phyloP scores from a whole-genome alignment of 92 coral and sea anemone genomes.

The Paramuricea clavata region DNA sequence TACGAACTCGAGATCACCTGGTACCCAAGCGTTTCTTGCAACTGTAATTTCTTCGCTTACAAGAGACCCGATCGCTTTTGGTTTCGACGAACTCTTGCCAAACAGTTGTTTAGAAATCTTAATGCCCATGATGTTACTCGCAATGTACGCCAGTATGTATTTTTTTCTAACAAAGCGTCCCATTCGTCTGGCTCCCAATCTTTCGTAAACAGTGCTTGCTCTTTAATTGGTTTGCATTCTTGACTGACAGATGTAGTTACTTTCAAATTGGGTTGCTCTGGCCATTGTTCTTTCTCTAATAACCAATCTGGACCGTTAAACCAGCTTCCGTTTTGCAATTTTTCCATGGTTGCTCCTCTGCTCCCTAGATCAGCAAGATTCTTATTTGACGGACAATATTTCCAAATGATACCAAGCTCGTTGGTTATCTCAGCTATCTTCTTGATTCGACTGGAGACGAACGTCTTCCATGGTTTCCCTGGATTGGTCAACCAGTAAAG shows the following conservation, averaged over 20 bases:
- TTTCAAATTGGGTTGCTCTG: slow-evolving; percentile 67
- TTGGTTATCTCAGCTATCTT: not conserved
- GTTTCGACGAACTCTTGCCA: slow-evolving; percentile 26
- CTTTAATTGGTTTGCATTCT: not conserved
- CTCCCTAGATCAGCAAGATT: slow-evolving; percentile 44
- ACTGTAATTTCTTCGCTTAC: slow-evolving; percentile 43
- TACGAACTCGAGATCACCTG: no score
- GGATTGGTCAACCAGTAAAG: no score
- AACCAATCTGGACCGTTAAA: slow-evolving; percentile 73
- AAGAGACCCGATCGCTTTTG: slow-evolving; percentile 40
- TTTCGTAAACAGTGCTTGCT: slow-evolving; percentile 9
- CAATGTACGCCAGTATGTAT: slow-evolving; percentile 59
- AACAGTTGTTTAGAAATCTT: slow-evolving; percentile 58
- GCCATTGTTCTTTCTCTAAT: slow-evolving; percentile 59
- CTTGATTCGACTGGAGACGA: not conserved
- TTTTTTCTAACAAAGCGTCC: slow-evolving; percentile 60
- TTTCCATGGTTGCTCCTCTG: slow-evolving; percentile 46
- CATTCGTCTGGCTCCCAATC: slow-evolving; percentile 57
- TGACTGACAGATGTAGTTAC: not conserved
- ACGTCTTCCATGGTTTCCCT: no score
- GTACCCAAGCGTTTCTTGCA: slow-evolving; percentile 52
- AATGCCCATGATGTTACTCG: slow-evolving; percentile 60
- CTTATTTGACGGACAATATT: slow-evolving; percentile 46
- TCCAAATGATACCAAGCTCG: slow-evolving; percentile 20
- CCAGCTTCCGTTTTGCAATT: slow-evolving; percentile 67